Evolutionary conservation across 2,113 vertebrate species (phyloP).

Genomic region (Ranitomeya imitator): DNA sequence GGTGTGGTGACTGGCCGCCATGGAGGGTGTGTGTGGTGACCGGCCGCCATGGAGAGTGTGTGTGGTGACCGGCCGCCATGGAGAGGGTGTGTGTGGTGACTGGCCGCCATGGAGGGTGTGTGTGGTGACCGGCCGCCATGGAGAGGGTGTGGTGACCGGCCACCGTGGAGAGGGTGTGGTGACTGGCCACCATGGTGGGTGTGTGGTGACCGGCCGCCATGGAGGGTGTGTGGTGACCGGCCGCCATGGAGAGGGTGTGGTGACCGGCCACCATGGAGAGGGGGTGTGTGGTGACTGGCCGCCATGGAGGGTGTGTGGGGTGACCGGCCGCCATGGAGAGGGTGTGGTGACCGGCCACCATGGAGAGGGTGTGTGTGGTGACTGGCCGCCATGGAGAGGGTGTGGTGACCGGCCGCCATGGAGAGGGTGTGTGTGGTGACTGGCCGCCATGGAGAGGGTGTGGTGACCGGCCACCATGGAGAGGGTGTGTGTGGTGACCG

Average conservation of each 20-base stretch:
- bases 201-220: not conserved
- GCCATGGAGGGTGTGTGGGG: not conserved
- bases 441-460: constrained; percentile 84
- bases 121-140: not conserved
- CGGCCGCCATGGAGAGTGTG: not conserved
- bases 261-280: too few species aligned
- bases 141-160: constrained; percentile 65
- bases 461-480: too few species aligned
- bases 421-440: too few species aligned
- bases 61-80: not conserved
- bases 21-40: not conserved
- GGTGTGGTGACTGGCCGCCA: not conserved
- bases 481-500: not conserved
- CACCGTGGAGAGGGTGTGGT: constrained; percentile 75
- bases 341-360: not conserved
- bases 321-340: not conserved
- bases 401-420: not conserved
- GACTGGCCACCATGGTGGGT: not conserved
- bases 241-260: too few species aligned
- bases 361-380: not conserved
- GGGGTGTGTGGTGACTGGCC: too few species aligned
- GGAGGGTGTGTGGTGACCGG: too few species aligned
- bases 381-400: not conserved
- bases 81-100: not conserved
- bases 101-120: not conserved